These are phyloP conservation scores for Crambe crambe DNA, from an alignment of 37 sponge, comb jelly and placozoan species.

Conservation along the genomic window DNA sequence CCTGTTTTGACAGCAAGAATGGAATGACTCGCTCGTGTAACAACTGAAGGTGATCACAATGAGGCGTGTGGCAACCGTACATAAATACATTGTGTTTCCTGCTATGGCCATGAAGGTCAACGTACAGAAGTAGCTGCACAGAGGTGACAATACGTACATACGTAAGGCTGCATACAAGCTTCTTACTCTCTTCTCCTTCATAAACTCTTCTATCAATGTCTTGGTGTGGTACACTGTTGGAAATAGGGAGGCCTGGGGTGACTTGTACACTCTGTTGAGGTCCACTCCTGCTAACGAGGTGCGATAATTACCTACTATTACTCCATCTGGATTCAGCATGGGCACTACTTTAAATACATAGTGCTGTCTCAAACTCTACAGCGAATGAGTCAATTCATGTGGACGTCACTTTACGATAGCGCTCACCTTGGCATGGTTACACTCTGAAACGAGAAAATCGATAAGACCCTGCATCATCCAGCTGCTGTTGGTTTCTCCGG, in stretches of 20 bases:
- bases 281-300: constrained; percentile 82
- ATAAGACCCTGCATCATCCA: constrained; percentile 85
- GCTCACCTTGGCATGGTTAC: constrained; percentile 64
- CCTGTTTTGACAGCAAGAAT: constrained; percentile 54
- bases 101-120: constrained; percentile 88
- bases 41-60: constrained; percentile 48
- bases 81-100: constrained; percentile 83
- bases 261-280: constrained; percentile 84
- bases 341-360: constrained; percentile 91
- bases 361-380: constrained; percentile 69
- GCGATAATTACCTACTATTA: constrained; percentile 89
- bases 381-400: not conserved
- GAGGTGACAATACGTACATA: not conserved
- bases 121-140: constrained; percentile 61
- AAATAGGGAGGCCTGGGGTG: constrained; percentile 51
- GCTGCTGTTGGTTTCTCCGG: constrained; percentile 83
- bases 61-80: constrained; percentile 67
- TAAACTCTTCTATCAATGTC: constrained; percentile 60
- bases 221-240: constrained; percentile 82
- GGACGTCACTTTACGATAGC: not conserved
- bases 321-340: constrained; percentile 96
- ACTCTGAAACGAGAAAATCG: constrained; percentile 40
- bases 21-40: constrained; percentile 50
- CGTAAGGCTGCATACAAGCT: no score
- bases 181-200: constrained; percentile 44